These are phyloP conservation scores for Eidolon helvum DNA, from an alignment of 2,113 vertebrate species.

Conservation along the genomic window DNA sequence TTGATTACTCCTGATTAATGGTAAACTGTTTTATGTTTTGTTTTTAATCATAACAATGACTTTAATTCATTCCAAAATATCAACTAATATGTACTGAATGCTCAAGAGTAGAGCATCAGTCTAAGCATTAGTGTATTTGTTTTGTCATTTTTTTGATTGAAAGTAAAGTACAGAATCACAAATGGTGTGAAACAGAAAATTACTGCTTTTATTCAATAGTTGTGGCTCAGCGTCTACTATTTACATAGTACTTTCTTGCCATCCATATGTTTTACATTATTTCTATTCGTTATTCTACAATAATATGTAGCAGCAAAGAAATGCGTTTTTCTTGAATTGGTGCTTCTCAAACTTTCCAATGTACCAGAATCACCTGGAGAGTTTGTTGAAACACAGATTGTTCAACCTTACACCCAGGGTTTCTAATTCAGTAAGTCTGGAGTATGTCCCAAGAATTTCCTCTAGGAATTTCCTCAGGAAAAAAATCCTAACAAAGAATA, in stretches of 20 bases:
- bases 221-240: background rate
- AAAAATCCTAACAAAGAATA: background rate
- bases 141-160: background rate
- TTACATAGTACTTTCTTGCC: background rate
- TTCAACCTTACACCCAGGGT: background rate
- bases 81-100: background rate
- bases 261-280: background rate
- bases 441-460: background rate
- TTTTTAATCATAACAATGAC: background rate
- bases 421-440: background rate
- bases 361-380: background rate
- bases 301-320: background rate
- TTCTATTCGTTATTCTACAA: background rate
- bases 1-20: background rate
- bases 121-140: background rate
- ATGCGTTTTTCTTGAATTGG: background rate
- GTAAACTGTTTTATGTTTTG: background rate
- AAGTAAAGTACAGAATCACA: background rate
- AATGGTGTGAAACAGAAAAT: background rate
- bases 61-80: background rate
- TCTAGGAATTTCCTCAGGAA: background rate
- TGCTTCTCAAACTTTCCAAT: background rate
- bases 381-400: background rate
- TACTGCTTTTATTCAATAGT: background rate
- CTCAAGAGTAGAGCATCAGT: background rate